phyloP scores from a whole-genome alignment of 2,797 vertebrate species.

The Myotis myotis region DNA sequence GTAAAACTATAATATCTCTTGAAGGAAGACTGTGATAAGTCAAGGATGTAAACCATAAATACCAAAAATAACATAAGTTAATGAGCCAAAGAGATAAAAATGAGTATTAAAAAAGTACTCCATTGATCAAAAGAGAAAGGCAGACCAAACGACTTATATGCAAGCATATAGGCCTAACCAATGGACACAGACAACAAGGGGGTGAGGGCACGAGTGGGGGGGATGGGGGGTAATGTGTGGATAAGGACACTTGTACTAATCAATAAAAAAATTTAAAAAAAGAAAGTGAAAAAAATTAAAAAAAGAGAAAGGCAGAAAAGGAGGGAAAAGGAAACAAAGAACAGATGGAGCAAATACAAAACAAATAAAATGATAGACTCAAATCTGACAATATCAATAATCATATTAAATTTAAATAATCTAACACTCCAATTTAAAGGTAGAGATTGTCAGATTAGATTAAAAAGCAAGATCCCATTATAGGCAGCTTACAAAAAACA shows the following conservation, averaged over 20 bases:
- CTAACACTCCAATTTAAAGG: background rate
- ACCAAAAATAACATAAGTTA: background rate
- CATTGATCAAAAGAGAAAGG: background rate
- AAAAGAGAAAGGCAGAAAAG: background rate
- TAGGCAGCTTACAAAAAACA: background rate
- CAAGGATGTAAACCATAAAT: background rate
- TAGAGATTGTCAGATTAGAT: background rate
- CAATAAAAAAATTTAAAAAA: too few relatives aligned
- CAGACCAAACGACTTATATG: background rate
- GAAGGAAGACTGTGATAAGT: background rate
- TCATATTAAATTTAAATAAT: conserved; percentile 13
- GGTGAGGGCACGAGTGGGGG: too few relatives aligned
- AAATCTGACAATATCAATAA: background rate
- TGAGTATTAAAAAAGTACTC: background rate
- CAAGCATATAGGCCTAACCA: too few relatives aligned
- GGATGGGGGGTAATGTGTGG: too few relatives aligned
- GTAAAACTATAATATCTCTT: background rate
- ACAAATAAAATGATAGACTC: background rate
- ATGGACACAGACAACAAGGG: too few relatives aligned
- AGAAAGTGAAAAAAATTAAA: too few relatives aligned
- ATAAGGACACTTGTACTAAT: too few relatives aligned
- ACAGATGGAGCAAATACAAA: background rate
- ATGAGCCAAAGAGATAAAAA: background rate
- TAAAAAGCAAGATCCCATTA: background rate
- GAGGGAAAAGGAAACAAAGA: background rate